Conservation (phyloP, 2,888 invertebrate species). For the Ophion ventricosus region DNA sequence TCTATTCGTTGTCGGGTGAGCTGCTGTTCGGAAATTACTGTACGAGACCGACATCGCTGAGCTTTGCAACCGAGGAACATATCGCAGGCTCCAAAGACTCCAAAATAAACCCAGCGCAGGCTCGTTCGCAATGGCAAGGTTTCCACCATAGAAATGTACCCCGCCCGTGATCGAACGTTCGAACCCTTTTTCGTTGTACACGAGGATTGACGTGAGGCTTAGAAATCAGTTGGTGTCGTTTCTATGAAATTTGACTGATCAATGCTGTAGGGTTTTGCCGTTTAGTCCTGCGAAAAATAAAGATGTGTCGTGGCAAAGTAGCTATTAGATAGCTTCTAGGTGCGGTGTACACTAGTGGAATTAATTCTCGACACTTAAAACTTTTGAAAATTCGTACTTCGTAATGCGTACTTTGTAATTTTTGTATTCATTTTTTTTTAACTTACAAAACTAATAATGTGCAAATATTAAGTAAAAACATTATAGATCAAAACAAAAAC, state of each 20-base stretch:
- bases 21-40: slow-evolving; percentile 51
- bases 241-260: background rate
- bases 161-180: no score
- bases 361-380: no score
- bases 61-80: background rate
- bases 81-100: background rate
- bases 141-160: background rate
- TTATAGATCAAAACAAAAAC: no score
- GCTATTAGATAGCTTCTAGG: background rate
- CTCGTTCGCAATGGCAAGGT: background rate
- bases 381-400: no score
- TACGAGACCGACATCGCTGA: slow-evolving; percentile 40
- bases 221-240: background rate
- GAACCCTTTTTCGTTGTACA: background rate
- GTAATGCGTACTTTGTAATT: no score
- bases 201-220: background rate
- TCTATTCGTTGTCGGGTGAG: slow-evolving; percentile 34
- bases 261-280: background rate
- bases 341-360: no score
- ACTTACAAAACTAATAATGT: no score
- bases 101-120: background rate
- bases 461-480: no score
- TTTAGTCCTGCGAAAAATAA: slow-evolving; percentile 7
- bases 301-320: background rate
- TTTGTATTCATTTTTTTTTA: no score